Evolutionary conservation across 1,140 invertebrate species (phyloP).

Genomic region (Drosophila tsacasi): DNA sequence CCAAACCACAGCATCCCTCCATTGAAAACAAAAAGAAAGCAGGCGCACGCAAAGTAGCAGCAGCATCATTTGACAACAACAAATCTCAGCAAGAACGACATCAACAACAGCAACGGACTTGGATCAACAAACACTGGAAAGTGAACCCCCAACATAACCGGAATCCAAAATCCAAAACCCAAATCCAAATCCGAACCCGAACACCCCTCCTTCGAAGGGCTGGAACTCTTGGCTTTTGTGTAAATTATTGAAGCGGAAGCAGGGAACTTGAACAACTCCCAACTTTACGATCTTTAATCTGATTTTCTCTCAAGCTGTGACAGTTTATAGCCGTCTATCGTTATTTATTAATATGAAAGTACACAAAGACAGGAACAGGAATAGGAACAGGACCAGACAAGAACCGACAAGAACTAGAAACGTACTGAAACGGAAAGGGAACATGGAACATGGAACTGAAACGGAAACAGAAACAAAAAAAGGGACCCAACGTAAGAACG

Average conservation of each 20-base stretch:
- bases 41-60: not conserved
- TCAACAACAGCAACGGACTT: conserved; percentile 9
- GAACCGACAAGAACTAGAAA: not conserved
- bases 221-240: conserved; percentile 1
- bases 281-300: conserved; percentile 3
- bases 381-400: not conserved
- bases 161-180: not conserved
- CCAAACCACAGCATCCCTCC: conserved; percentile 28
- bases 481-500: not conserved
- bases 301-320: conserved; percentile 40
- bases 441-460: not conserved
- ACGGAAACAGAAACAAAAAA: not conserved
- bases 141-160: not conserved
- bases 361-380: not conserved
- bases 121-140: not conserved
- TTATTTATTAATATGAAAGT: conserved; percentile 18
- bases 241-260: not conserved
- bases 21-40: conserved; percentile 8
- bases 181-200: not conserved
- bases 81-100: conserved; percentile 53
- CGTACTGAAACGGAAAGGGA: not conserved
- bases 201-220: not conserved
- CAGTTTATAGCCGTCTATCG: conserved; percentile 32
- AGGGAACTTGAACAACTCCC: not conserved
- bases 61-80: conserved; percentile 45